These are phyloP conservation scores for Vannuccia rotundouncinata DNA, from an alignment of 2,888 invertebrate genomes.

Conservation along the genomic window DNA sequence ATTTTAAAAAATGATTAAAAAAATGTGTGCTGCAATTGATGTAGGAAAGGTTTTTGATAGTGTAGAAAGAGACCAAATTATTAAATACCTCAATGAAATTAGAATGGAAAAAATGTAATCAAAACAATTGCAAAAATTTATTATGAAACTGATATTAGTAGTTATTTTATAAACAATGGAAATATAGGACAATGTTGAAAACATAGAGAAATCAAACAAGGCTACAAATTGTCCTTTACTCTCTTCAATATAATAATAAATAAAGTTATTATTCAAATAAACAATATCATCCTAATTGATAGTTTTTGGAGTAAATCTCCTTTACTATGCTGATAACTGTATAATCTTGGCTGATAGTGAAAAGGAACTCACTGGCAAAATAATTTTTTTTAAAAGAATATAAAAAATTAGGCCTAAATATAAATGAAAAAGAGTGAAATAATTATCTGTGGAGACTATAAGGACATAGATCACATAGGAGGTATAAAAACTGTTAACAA, in stretches of 20 bases:
- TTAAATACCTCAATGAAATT: not conserved
- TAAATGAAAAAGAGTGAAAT: conserved; percentile 19
- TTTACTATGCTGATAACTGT: conserved; percentile 25
- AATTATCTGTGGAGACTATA: conserved; percentile 2
- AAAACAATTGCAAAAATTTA: not conserved
- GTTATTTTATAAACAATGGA: not conserved
- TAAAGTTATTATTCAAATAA: conserved; percentile 9
- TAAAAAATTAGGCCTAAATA: conserved; percentile 2
- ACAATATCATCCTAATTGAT: conserved; percentile 1
- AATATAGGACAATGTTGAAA: not conserved
- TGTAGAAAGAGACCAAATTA: not conserved
- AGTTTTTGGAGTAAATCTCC: conserved; percentile 5
- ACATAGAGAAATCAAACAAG: not conserved
- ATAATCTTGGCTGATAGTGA: conserved; percentile 27
- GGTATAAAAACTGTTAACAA: conserved; percentile 11
- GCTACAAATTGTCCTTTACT: not conserved
- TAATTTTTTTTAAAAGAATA: not conserved
- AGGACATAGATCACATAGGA: not conserved
- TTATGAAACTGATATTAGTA: not conserved
- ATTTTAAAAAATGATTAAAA: not conserved
- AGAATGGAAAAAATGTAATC: not conserved
- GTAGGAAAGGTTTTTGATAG: not conserved
- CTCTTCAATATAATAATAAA: not conserved
- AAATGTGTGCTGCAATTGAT: not conserved
- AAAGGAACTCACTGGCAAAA: conserved; percentile 23